phyloP scores from a whole-genome alignment of 2,113 vertebrate genomes.

The Lasiurus cinereus region DNA sequence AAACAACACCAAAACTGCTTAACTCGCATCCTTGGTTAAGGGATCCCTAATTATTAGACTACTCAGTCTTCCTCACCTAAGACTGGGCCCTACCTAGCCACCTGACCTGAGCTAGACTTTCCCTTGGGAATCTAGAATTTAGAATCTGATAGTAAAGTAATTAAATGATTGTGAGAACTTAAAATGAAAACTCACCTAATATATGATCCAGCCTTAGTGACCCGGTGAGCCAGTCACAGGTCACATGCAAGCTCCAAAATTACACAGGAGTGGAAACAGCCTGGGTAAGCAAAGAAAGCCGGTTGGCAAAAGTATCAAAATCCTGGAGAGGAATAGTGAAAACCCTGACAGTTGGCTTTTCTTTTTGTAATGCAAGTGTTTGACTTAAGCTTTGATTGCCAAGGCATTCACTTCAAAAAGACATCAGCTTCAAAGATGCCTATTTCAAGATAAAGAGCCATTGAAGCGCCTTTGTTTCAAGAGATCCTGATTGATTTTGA shows the following conservation, averaged over 20 bases:
- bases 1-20: not conserved
- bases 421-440: not conserved
- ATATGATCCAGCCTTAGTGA: not conserved
- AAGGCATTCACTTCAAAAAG: not conserved
- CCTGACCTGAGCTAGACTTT: not conserved
- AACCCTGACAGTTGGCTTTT: not conserved
- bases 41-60: not conserved
- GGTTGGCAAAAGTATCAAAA: not conserved
- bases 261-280: not conserved
- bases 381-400: not conserved
- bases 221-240: not conserved
- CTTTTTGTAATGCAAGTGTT: not conserved
- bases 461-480: not conserved
- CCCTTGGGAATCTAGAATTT: not conserved
- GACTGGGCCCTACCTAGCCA: not conserved
- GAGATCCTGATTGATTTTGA: not conserved
- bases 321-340: not conserved
- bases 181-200: not conserved
- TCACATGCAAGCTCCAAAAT: not conserved
- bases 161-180: not conserved
- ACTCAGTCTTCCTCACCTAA: not conserved
- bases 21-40: not conserved
- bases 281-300: not conserved
- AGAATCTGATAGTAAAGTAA: not conserved
- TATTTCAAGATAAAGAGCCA: not conserved